phyloP scores from a whole-genome alignment of 2,888 invertebrate genomes.

The Mycogona germanica region DNA sequence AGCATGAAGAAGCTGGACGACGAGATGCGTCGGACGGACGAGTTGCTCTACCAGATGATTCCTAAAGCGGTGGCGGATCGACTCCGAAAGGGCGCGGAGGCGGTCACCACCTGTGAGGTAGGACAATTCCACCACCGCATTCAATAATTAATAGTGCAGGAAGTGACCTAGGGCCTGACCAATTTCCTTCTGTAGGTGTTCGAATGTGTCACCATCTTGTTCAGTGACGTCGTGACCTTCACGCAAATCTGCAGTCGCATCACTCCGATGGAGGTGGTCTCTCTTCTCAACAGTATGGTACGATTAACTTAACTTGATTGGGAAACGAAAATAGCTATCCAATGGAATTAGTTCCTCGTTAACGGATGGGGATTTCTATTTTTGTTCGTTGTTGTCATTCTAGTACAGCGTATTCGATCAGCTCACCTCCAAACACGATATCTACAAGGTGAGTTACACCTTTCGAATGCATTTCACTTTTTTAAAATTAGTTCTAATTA shows the following conservation, averaged over 20 bases:
- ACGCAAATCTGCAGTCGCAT: constrained; percentile 94
- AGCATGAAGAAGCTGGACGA: constrained; percentile 91
- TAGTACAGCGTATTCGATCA: constrained; percentile 95
- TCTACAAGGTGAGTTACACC: constrained; percentile 67
- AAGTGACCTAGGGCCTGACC: too few species aligned
- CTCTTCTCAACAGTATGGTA: constrained; percentile 95
- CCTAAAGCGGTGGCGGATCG: constrained; percentile 95
- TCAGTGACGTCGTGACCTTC: constrained; percentile 96
- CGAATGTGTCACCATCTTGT: constrained; percentile 87
- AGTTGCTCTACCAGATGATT: constrained; percentile 95
- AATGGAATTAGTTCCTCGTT: too few species aligned
- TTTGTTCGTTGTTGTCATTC: too few species aligned
- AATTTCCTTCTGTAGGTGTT: constrained; percentile 62
- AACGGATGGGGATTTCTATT: too few species aligned
- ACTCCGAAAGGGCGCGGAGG: constrained; percentile 82
- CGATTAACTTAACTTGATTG: too few species aligned
- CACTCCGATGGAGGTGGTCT: constrained; percentile 94
- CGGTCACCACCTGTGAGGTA: constrained; percentile 95
- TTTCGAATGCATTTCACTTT: neutral
- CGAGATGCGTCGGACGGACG: constrained; percentile 92
- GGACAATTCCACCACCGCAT: neutral
- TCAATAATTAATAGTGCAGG: too few species aligned
- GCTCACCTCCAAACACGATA: constrained; percentile 79
- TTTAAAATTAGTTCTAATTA: neutral
- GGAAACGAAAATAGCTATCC: too few species aligned